Evolutionary conservation across 2,113 vertebrate species (phyloP).

Genomic region (Pogona vitticeps): DNA sequence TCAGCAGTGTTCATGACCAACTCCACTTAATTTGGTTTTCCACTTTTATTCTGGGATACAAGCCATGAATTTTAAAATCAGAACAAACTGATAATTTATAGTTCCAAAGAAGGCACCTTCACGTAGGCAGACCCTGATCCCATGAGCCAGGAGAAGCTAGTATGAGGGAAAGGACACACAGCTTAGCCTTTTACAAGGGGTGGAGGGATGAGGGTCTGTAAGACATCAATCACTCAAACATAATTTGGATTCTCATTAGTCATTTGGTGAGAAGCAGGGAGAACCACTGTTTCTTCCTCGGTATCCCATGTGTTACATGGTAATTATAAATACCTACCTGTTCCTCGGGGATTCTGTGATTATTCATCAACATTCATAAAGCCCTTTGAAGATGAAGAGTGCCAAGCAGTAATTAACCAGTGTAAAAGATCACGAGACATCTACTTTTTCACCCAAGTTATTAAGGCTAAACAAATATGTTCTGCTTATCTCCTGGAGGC

Average conservation of each 20-base stretch:
- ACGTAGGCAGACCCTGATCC: neutral
- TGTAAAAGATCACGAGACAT: slow-evolving; percentile 1
- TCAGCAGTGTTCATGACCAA: neutral
- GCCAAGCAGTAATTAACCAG: slow-evolving; percentile 1
- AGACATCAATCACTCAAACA: neutral
- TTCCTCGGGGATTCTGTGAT: slow-evolving; percentile 6
- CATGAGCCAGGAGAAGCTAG: neutral
- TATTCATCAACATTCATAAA: slow-evolving; percentile 26
- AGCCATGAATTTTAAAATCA: slow-evolving; percentile 6
- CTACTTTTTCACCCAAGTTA: slow-evolving; percentile 7
- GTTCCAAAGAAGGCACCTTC: neutral
- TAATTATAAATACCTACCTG: slow-evolving; percentile 4
- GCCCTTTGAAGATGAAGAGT: slow-evolving; percentile 23
- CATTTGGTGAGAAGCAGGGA: neutral
- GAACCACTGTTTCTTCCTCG: neutral
- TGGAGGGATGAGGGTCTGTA: neutral
- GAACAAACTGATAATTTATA: slow-evolving; percentile 8
- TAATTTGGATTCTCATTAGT: neutral
- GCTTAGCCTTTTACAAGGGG: neutral
- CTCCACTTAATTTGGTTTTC: slow-evolving; percentile 4
- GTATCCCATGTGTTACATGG: slow-evolving; percentile 1
- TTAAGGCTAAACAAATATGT: neutral
- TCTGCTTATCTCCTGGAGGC: neutral
- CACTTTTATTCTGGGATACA: neutral
- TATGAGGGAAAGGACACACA: neutral